Conservation (phyloP, 2,888 invertebrate species). For the Lasioglossum morio region DNA sequence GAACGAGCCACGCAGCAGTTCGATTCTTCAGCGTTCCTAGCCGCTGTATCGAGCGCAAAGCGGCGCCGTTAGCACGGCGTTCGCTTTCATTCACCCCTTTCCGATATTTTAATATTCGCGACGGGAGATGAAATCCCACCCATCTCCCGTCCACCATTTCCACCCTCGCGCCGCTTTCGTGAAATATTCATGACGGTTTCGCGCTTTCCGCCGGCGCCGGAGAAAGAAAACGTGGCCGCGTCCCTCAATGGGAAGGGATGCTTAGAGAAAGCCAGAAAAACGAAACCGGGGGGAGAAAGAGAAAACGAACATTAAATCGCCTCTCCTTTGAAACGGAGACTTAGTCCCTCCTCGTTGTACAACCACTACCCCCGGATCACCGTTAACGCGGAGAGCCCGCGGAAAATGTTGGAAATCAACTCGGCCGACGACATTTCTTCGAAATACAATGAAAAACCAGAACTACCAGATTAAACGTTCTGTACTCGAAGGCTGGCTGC, state of each 20-base stretch:
- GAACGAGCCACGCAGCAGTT: neutral
- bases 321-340: constrained; percentile 33
- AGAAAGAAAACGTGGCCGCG: constrained; percentile 43
- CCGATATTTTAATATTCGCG: constrained; percentile 80
- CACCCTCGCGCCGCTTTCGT: constrained; percentile 58
- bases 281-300: neutral
- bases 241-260: constrained; percentile 14
- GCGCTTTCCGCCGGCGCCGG: constrained; percentile 45
- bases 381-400: neutral
- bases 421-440: neutral
- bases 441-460: neutral
- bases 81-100: constrained; percentile 72
- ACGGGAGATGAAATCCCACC: constrained; percentile 70
- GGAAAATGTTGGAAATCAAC: neutral
- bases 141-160: constrained; percentile 31
- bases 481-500: neutral
- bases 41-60: constrained; percentile 11
- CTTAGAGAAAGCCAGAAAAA: constrained; percentile 9
- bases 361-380: constrained; percentile 6
- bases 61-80: constrained; percentile 36
- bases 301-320: constrained; percentile 39
- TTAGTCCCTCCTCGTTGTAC: constrained; percentile 40
- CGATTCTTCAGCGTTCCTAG: constrained; percentile 7
- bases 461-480: neutral
- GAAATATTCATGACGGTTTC: constrained; percentile 78